Conservation (phyloP, 1,140 invertebrate species). For the Drosophila pallidifrons region DNA sequence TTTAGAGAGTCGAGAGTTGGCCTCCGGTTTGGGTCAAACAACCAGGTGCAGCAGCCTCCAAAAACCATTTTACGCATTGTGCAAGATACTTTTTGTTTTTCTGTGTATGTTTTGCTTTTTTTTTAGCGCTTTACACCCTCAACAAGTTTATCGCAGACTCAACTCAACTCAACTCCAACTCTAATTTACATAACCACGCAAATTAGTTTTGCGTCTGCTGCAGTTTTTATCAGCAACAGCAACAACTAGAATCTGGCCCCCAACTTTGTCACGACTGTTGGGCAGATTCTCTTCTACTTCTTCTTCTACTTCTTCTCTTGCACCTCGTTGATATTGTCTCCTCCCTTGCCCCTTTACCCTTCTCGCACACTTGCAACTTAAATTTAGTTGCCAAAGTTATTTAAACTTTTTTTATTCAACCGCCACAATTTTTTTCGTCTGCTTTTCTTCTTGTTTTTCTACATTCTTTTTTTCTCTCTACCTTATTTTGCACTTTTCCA, state of each 20-base stretch:
- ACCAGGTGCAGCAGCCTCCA: neutral
- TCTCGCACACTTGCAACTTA: conserved; percentile 63
- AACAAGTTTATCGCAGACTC: conserved; percentile 75
- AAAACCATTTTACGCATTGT: conserved; percentile 64
- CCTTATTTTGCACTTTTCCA: conserved; percentile 67
- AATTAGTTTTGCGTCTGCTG: conserved; percentile 83
- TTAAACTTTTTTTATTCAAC: conserved; percentile 66
- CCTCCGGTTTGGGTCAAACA: conserved; percentile 20
- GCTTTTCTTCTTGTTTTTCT: neutral
- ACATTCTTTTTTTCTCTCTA: conserved; percentile 35
- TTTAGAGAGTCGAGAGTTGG: conserved; percentile 6
- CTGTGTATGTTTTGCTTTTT: conserved; percentile 12
- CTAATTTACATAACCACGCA: conserved; percentile 83
- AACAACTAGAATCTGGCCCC: conserved; percentile 26
- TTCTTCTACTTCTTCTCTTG: neutral
- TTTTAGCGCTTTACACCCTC: conserved; percentile 46
- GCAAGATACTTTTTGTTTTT: conserved; percentile 45
- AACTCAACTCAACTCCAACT: conserved; percentile 63
- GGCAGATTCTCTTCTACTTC: neutral
- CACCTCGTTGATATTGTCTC: conserved; percentile 26
- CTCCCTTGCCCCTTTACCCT: neutral
- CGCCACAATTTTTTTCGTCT: conserved; percentile 36
- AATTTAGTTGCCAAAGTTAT: conserved; percentile 82
- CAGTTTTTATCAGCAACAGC: conserved; percentile 73
- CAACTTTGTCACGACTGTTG: conserved; percentile 73